Conservation (phyloP, 2,797 vertebrate species). For the Scomberomorus guttatus region DNA sequence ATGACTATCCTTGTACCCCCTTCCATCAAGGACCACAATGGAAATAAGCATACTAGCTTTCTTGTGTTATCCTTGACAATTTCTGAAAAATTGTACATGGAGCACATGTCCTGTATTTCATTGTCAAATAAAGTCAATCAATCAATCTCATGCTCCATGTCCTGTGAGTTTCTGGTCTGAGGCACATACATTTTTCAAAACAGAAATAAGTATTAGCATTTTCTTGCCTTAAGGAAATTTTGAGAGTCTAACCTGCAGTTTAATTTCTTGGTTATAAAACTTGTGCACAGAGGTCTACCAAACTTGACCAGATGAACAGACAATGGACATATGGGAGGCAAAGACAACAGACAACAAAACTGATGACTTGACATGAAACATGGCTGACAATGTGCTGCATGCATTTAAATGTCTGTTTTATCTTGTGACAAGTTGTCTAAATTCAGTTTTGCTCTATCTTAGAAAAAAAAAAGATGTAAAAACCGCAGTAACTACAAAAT, state of each 20-base stretch:
- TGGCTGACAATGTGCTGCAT: not conserved
- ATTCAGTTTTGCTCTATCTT: too few relatives aligned
- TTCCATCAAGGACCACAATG: not conserved
- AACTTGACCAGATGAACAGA: not conserved
- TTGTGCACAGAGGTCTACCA: constrained; percentile 13
- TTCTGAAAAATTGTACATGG: not conserved
- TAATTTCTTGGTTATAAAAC: not conserved
- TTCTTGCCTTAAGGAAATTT: not conserved
- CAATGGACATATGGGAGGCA: constrained; percentile 2
- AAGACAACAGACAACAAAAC: constrained; percentile 20
- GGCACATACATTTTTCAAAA: constrained; percentile 1
- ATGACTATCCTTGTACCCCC: not conserved
- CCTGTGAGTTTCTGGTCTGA: not conserved
- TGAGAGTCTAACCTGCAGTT: not conserved
- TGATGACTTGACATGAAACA: constrained; percentile 15
- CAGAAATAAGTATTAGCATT: not conserved
- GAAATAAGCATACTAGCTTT: not conserved
- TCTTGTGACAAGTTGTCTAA: too few relatives aligned
- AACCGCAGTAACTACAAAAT: too few relatives aligned
- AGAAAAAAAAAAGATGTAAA: too few relatives aligned
- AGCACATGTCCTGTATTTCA: too few relatives aligned
- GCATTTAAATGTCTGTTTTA: too few relatives aligned
- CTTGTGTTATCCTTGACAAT: not conserved
- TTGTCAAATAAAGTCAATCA: too few relatives aligned
- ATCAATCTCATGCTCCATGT: not conserved